Conservation (phyloP, 2,797 vertebrate species). For the Gouania willdenowi region DNA sequence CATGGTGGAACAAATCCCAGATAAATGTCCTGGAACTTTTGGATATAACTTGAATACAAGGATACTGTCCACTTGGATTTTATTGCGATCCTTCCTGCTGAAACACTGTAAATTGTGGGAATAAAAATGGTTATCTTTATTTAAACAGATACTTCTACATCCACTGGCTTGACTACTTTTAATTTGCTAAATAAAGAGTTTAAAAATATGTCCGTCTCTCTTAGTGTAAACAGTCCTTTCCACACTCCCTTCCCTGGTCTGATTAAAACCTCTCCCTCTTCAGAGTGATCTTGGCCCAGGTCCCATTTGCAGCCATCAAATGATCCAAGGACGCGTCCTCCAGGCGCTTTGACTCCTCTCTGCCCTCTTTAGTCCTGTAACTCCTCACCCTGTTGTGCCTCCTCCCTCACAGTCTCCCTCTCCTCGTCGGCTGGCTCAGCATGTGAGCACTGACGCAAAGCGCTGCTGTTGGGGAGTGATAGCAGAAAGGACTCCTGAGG, state of each 20-base stretch:
- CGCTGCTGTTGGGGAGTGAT: slow-evolving; percentile 49
- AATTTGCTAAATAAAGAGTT: no score
- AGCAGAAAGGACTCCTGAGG: slow-evolving; percentile 39
- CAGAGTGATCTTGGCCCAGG: slow-evolving; percentile 25
- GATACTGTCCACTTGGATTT: no score
- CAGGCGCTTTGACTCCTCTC: slow-evolving; percentile 17
- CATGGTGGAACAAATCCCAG: no score
- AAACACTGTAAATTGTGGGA: no score
- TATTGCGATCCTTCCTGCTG: no score
- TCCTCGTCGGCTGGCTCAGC: slow-evolving; percentile 20
- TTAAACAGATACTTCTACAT: no score
- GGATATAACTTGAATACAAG: no score
- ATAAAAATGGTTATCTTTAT: no score
- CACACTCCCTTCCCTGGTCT: slow-evolving; percentile 19
- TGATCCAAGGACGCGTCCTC: slow-evolving; percentile 42
- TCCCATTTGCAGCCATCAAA: slow-evolving; percentile 34
- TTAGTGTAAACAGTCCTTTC: slow-evolving; percentile 18
- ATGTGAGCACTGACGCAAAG: slow-evolving; percentile 49
- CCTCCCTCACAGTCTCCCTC: background rate
- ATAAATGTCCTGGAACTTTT: no score
- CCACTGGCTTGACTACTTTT: no score
- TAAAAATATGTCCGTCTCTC: slow-evolving; percentile 5
- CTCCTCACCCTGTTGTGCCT: background rate
- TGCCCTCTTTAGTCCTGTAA: slow-evolving; percentile 4
- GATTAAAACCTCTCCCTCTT: slow-evolving; percentile 47